These are phyloP conservation scores for Amphiprion clarkii DNA, from an alignment of 2,797 vertebrate genomes.

Conservation along the genomic window DNA sequence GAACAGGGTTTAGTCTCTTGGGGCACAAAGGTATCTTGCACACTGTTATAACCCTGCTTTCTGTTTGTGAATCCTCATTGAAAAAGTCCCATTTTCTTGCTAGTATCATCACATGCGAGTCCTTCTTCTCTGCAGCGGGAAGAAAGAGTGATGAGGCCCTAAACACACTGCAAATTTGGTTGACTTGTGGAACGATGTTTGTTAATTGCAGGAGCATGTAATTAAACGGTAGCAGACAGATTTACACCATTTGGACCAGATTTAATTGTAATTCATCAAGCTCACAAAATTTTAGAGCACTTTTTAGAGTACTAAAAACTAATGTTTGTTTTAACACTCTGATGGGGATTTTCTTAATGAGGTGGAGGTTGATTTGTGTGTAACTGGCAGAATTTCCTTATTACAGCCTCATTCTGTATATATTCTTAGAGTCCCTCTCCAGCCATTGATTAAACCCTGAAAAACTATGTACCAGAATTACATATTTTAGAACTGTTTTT, in stretches of 20 bases:
- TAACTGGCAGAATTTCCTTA: background rate
- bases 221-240: constrained; percentile 18
- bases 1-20: background rate
- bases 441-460: too few relatives aligned
- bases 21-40: background rate
- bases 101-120: background rate
- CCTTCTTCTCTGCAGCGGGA: constrained; percentile 13
- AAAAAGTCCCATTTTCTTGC: background rate
- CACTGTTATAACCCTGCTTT: background rate
- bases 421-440: background rate
- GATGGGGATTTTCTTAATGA: background rate
- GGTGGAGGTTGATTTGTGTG: background rate
- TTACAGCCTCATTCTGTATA: background rate
- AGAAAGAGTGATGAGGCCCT: constrained; percentile 33
- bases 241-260: constrained; percentile 12
- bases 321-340: background rate
- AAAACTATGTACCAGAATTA: too few relatives aligned
- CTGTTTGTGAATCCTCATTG: background rate
- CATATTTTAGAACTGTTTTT: too few relatives aligned
- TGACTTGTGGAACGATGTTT: constrained; percentile 51
- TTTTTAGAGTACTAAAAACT: background rate
- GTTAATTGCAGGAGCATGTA: constrained; percentile 21
- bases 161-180: background rate
- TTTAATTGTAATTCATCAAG: constrained; percentile 23
- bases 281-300: background rate